Percentiles rank a stretch among this genome's conserved stretches.
phyloP scores from a whole-genome alignment of 2,888 invertebrate species.

The Baccha elongata region DNA sequence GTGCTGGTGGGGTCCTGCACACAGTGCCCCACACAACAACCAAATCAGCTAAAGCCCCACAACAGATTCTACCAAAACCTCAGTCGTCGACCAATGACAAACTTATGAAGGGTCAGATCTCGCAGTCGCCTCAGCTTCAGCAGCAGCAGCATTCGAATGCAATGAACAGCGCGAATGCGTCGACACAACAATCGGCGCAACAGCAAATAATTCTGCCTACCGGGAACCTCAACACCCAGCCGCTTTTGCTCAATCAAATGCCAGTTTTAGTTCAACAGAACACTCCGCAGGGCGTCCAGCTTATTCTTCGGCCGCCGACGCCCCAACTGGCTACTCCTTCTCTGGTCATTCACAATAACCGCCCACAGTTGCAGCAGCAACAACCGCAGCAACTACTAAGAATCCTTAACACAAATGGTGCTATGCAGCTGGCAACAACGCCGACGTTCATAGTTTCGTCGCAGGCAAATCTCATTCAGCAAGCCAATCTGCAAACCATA shows the following conservation, averaged over 20 bases:
- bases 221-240: slow-evolving; percentile 79
- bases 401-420: slow-evolving; percentile 86
- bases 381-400: slow-evolving; percentile 84
- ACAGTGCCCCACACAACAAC: slow-evolving; percentile 61
- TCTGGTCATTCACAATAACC: slow-evolving; percentile 81
- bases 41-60: slow-evolving; percentile 82
- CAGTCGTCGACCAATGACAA: slow-evolving; percentile 75
- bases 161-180: slow-evolving; percentile 54
- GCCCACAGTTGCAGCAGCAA: slow-evolving; percentile 80
- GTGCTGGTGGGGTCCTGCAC: slow-evolving; percentile 53
- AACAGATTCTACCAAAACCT: slow-evolving; percentile 86
- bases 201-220: slow-evolving; percentile 81
- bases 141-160: slow-evolving; percentile 77
- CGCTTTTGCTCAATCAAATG: slow-evolving; percentile 82
- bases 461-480: slow-evolving; percentile 82
- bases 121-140: slow-evolving; percentile 80
- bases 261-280: slow-evolving; percentile 86
- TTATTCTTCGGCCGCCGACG: slow-evolving; percentile 87
- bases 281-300: slow-evolving; percentile 87
- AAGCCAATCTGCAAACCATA: slow-evolving; percentile 81
- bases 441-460: slow-evolving; percentile 83
- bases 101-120: slow-evolving; percentile 77
- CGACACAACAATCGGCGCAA: slow-evolving; percentile 62
- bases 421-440: slow-evolving; percentile 84
- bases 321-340: slow-evolving; percentile 83